Conservation (phyloP, 2,888 invertebrate species). For the Stenolophus ochropezus region DNA sequence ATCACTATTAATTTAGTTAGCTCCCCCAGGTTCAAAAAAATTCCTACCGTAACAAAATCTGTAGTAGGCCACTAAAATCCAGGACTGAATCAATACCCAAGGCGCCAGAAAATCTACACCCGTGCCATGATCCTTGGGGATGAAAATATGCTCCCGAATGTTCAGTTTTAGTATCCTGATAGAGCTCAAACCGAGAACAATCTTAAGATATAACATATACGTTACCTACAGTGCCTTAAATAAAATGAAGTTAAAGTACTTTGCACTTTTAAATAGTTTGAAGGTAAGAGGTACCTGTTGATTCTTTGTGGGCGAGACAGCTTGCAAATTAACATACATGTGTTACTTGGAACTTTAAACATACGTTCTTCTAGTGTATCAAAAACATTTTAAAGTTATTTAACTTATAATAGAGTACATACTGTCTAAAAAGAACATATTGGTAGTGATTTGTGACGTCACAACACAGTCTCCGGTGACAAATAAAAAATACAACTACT, state of each 20-base stretch:
- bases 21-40: too few relatives aligned
- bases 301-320: background rate
- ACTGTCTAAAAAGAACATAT: too few relatives aligned
- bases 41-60: background rate
- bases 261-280: background rate
- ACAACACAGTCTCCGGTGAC: too few relatives aligned
- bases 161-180: constrained; percentile 3
- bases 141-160: background rate
- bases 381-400: too few relatives aligned
- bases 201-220: background rate
- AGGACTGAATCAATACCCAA: constrained; percentile 35
- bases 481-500: too few relatives aligned
- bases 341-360: too few relatives aligned
- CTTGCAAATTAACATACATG: background rate
- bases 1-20: background rate
- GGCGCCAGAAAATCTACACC: constrained; percentile 35
- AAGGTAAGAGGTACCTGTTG: constrained; percentile 43
- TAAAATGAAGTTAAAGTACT: constrained; percentile 12
- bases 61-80: background rate
- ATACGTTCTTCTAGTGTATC: too few relatives aligned
- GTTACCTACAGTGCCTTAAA: constrained; percentile 38
- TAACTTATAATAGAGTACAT: too few relatives aligned
- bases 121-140: background rate
- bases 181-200: constrained; percentile 26
- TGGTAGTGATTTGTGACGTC: too few relatives aligned